Percentiles rank a stretch among this genome's conserved stretches.
Conservation (phyloP, 2,113 vertebrate genomes). For the Lipophrys pholis region DNA sequence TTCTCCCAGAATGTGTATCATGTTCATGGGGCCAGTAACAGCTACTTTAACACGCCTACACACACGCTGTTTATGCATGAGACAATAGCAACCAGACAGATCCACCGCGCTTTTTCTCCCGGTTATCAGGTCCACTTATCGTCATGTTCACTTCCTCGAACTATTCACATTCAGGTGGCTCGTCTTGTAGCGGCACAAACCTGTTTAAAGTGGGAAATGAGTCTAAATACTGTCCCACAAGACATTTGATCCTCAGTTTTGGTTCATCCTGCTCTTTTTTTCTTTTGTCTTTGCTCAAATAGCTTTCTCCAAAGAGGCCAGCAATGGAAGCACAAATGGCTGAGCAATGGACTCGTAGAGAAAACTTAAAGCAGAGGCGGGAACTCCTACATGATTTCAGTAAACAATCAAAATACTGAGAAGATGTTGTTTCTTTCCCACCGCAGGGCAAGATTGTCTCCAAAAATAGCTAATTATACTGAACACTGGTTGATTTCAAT, state of each 20-base stretch:
- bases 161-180: constrained; percentile 11
- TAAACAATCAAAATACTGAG: constrained; percentile 32
- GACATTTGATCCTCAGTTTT: neutral
- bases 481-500: constrained; percentile 24
- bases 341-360: neutral
- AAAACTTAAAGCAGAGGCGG: constrained; percentile 49
- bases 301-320: constrained; percentile 11
- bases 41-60: constrained; percentile 60
- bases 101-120: neutral
- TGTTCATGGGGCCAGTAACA: constrained; percentile 44
- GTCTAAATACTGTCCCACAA: neutral
- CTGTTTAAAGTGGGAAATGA: neutral
- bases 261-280: constrained; percentile 8
- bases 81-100: constrained; percentile 32
- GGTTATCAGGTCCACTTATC: constrained; percentile 15
- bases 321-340: constrained; percentile 29
- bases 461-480: constrained; percentile 20
- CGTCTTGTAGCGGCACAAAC: neutral
- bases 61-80: constrained; percentile 63
- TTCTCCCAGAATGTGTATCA: constrained; percentile 39
- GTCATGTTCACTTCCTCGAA: neutral
- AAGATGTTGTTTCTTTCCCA: constrained; percentile 15
- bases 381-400: constrained; percentile 52
- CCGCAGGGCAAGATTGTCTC: constrained; percentile 19
- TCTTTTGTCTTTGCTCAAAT: constrained; percentile 19